These are phyloP conservation scores for Diadegma fenestrale DNA, from an alignment of 2,888 invertebrate genomes.

Conservation along the genomic window DNA sequence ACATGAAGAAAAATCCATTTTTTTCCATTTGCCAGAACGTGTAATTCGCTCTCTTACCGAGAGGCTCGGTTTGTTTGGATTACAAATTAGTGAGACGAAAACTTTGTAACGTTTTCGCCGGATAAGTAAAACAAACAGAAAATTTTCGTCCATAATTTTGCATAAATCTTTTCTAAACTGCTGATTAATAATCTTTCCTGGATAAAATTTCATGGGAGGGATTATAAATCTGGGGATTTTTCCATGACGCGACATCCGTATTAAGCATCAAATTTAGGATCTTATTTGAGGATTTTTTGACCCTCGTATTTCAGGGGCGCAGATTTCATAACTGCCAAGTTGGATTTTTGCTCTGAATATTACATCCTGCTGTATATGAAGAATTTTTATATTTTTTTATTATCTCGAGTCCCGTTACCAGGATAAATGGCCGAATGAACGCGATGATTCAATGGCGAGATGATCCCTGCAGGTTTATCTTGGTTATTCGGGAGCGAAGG, in stretches of 20 bases:
- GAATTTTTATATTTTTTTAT: conserved; percentile 27
- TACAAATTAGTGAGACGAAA: conserved; percentile 58
- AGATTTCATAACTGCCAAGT: conserved; percentile 60
- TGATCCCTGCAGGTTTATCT: conserved; percentile 82
- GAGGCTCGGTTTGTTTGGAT: conserved; percentile 55
- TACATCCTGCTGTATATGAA: conserved; percentile 35
- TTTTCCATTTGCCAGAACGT: conserved; percentile 3
- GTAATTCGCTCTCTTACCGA: conserved; percentile 3
- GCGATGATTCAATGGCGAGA: conserved; percentile 73
- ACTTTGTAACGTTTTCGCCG: conserved; percentile 60
- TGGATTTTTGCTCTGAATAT: conserved; percentile 40
- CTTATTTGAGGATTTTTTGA: conserved; percentile 19
- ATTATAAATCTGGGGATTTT: background rate
- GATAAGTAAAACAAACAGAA: conserved; percentile 67
- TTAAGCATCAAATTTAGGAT: conserved; percentile 27
- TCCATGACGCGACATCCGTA: background rate
- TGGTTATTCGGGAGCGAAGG: conserved; percentile 75
- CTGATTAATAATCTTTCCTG: conserved; percentile 49
- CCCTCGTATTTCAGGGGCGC: conserved; percentile 49
- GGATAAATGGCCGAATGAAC: conserved; percentile 25
- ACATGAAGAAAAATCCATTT: background rate
- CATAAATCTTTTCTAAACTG: conserved; percentile 5
- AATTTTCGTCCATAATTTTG: conserved; percentile 4
- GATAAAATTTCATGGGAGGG: background rate
- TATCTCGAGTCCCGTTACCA: conserved; percentile 19